phyloP scores from a whole-genome alignment of 2,888 invertebrate species.

The Diaphora mendica region DNA sequence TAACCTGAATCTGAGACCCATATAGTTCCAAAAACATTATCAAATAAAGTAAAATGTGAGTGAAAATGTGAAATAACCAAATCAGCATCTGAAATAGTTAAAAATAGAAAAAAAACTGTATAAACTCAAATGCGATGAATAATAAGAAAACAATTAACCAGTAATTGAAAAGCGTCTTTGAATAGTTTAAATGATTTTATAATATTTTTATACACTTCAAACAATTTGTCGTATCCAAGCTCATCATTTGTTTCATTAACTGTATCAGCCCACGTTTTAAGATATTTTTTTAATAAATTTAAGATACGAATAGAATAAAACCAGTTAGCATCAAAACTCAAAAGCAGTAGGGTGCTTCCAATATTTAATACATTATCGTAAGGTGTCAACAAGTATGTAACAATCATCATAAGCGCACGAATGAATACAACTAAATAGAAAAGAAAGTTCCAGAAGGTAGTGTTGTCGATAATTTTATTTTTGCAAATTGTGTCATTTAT shows the following conservation, averaged over 20 bases:
- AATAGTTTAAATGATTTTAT: neutral
- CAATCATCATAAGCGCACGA: neutral
- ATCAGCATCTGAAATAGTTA: neutral
- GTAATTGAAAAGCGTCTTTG: neutral
- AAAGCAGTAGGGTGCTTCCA: neutral
- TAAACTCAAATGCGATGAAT: neutral
- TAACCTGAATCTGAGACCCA: neutral
- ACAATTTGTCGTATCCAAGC: neutral
- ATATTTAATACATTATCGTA: neutral
- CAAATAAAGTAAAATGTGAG: neutral
- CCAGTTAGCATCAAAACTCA: neutral
- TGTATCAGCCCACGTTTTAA: neutral
- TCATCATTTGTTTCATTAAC: neutral
- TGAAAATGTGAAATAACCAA: neutral
- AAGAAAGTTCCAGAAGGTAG: neutral
- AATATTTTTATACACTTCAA: slow-evolving; percentile 3
- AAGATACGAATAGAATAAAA: slow-evolving; percentile 11
- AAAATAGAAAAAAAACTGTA: neutral
- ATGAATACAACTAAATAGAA: neutral
- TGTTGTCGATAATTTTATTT: neutral
- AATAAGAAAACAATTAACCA: neutral
- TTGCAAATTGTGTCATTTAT: neutral
- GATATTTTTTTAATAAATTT: slow-evolving; percentile 4
- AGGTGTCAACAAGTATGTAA: neutral
- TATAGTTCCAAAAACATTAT: neutral